phyloP scores from a whole-genome alignment of 2,888 invertebrate species.

The Polia nebulosa region DNA sequence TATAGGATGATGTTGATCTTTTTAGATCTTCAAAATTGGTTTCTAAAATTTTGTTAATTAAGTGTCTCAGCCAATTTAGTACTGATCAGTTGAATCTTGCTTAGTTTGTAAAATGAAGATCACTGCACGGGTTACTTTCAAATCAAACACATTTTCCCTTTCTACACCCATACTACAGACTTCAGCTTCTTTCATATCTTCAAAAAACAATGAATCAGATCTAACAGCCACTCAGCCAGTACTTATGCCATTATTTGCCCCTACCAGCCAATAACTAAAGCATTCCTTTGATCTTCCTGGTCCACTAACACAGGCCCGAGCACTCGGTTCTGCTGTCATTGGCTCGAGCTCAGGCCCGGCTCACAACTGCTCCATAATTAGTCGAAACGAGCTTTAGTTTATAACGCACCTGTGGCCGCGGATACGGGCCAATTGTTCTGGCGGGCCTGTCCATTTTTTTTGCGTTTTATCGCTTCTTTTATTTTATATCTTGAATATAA shows the following conservation, averaged over 20 bases:
- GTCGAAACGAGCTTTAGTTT: slow-evolving; percentile 61
- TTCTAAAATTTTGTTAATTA: no score
- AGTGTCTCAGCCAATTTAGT: no score
- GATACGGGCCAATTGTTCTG: slow-evolving; percentile 27
- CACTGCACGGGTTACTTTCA: neutral
- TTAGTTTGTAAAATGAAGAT: neutral
- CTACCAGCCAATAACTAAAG: neutral
- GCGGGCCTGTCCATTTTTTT: no score
- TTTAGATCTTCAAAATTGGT: neutral
- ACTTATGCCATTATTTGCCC: neutral
- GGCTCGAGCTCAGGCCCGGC: slow-evolving; percentile 28
- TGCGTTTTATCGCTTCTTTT: no score
- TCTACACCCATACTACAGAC: neutral
- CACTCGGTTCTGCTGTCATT: slow-evolving; percentile 9
- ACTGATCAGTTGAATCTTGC: neutral
- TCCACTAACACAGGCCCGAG: slow-evolving; percentile 2
- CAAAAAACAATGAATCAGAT: neutral
- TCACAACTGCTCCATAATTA: slow-evolving; percentile 66
- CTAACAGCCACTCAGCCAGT: neutral
- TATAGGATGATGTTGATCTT: neutral
- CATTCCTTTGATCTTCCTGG: slow-evolving; percentile 10
- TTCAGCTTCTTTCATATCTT: neutral
- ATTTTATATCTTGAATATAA: no score
- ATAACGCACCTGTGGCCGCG: slow-evolving; percentile 46
- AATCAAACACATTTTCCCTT: neutral